A percentile compares a stretch with the other conserved stretches of the same genome.
These are phyloP conservation scores for Sebastes cheni DNA, from an alignment of 2,797 vertebrate genomes.

Conservation along the genomic window DNA sequence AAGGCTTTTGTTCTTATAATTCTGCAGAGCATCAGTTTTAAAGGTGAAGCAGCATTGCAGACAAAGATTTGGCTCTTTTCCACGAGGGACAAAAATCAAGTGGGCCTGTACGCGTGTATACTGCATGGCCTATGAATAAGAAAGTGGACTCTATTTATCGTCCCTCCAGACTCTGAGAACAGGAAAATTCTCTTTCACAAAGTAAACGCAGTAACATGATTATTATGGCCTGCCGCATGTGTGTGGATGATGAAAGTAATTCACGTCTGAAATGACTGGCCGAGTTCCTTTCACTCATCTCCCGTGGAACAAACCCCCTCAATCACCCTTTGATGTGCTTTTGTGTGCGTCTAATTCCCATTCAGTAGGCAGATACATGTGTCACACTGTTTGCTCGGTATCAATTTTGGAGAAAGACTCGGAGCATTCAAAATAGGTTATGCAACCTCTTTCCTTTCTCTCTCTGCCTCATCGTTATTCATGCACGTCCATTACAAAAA, in stretches of 20 bases:
- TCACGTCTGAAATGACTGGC: slow-evolving; percentile 70
- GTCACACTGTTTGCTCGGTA: slow-evolving; percentile 58
- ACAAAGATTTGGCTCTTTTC: slow-evolving; percentile 18
- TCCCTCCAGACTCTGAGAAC: slow-evolving; percentile 59
- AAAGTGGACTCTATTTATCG: slow-evolving; percentile 41
- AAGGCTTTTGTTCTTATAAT: slow-evolving; percentile 11
- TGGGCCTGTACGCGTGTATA: background rate
- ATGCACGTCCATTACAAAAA: slow-evolving; percentile 31
- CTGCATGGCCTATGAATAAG: slow-evolving; percentile 26
- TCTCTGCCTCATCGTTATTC: slow-evolving; percentile 44
- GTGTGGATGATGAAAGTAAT: slow-evolving; percentile 76
- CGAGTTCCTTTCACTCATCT: slow-evolving; percentile 72
- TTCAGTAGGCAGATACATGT: slow-evolving; percentile 66
- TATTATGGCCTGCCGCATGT: slow-evolving; percentile 63
- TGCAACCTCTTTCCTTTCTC: slow-evolving; percentile 37
- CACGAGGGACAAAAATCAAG: slow-evolving; percentile 32
- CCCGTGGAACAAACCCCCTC: slow-evolving; percentile 72
- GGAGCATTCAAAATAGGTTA: slow-evolving; percentile 55
- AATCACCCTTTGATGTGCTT: slow-evolving; percentile 79
- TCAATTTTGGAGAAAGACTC: slow-evolving; percentile 53
- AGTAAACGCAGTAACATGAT: slow-evolving; percentile 70
- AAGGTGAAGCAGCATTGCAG: slow-evolving; percentile 25
- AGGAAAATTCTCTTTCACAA: slow-evolving; percentile 61
- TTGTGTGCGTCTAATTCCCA: slow-evolving; percentile 77
- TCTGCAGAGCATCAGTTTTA: slow-evolving; percentile 21